Evolutionary conservation across 2,113 vertebrate species (phyloP).

Genomic region (Emydura subglobosa): DNA sequence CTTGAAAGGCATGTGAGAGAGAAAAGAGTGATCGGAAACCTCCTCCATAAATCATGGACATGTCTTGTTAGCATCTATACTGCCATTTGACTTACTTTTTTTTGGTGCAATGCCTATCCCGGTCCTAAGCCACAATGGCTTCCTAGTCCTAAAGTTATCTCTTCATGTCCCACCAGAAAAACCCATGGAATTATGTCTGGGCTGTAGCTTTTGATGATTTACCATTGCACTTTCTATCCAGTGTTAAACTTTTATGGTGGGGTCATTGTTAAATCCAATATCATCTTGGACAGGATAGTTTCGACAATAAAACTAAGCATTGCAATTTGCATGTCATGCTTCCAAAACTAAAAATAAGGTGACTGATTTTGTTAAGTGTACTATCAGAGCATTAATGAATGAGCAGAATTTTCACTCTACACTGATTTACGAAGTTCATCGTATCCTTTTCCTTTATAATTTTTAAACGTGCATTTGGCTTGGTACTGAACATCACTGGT

Average conservation of each 20-base stretch:
- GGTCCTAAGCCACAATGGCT: background rate
- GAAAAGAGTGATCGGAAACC: background rate
- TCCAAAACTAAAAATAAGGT: background rate
- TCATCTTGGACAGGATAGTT: background rate
- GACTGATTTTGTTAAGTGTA: background rate
- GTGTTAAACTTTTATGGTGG: background rate
- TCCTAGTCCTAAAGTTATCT: background rate
- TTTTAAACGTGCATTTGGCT: no score
- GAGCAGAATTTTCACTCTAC: background rate
- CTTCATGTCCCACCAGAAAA: background rate
- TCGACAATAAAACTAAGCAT: background rate
- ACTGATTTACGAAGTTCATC: no score
- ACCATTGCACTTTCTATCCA: background rate
- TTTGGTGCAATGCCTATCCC: background rate
- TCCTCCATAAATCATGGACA: no score
- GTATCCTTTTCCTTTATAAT: no score
- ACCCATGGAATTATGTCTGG: background rate
- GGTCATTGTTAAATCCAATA: background rate
- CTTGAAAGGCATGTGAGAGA: background rate
- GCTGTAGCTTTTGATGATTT: background rate
- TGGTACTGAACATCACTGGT: no score
- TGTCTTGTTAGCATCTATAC: background rate
- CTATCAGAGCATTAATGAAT: background rate
- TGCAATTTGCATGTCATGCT: background rate
- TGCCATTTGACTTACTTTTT: background rate